Percentiles rank a stretch among this genome's conserved stretches.
These are phyloP conservation scores for Podocnemis expansa DNA, from an alignment of 2,113 vertebrate species.

Conservation along the genomic window DNA sequence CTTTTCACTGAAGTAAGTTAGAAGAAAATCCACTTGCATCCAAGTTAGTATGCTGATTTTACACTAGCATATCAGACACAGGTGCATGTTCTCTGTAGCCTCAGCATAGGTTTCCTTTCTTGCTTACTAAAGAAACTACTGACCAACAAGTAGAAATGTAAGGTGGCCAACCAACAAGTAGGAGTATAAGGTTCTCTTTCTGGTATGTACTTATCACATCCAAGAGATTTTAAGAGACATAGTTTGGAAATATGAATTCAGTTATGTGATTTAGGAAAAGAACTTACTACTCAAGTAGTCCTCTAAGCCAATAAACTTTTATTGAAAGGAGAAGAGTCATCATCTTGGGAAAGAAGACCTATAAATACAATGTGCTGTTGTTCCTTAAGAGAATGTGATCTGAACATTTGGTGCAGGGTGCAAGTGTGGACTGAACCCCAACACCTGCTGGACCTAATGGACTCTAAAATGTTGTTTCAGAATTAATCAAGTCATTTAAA, in stretches of 20 bases:
- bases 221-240: constrained; percentile 8
- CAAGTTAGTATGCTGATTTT: too few species aligned
- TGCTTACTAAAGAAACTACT: neutral
- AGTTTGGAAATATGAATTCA: constrained; percentile 35
- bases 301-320: neutral
- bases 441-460: constrained; percentile 84
- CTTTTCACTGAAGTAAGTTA: fast-evolving
- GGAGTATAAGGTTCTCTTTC: constrained; percentile 8
- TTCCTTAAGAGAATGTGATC: constrained; percentile 57
- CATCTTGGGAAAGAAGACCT: neutral
- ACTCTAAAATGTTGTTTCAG: constrained; percentile 85
- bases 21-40: neutral
- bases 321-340: neutral
- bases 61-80: fast-evolving
- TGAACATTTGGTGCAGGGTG: constrained; percentile 28
- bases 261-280: neutral
- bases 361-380: constrained; percentile 53
- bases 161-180: constrained; percentile 23
- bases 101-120: neutral
- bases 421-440: constrained; percentile 72
- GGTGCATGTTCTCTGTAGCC: constrained; percentile 4
- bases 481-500: constrained; percentile 91
- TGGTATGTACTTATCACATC: neutral
- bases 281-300: constrained; percentile 9
- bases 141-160: constrained; percentile 14